Percentiles rank a stretch among this genome's conserved stretches.
phyloP scores from a whole-genome alignment of 2,888 invertebrate species.

The Schizaphis graminum region DNA sequence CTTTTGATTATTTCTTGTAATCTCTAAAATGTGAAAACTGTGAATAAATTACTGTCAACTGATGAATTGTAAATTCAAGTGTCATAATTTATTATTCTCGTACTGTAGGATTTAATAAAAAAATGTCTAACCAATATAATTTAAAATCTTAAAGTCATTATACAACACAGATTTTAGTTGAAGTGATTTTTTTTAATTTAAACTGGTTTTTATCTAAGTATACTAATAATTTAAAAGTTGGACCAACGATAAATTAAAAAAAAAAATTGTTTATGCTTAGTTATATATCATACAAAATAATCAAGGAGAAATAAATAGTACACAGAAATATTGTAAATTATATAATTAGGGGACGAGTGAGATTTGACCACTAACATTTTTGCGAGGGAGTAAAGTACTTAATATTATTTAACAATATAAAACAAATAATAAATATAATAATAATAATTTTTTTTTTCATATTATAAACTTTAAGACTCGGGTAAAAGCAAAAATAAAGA shows the following conservation, averaged over 20 bases:
- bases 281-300: background rate
- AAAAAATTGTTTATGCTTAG: background rate
- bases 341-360: no score
- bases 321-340: no score
- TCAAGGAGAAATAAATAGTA: background rate
- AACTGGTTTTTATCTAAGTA: background rate
- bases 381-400: no score
- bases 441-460: no score
- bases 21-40: background rate
- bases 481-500: background rate
- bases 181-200: background rate
- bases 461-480: background rate
- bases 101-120: background rate
- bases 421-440: no score
- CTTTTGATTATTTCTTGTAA: background rate
- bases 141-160: background rate
- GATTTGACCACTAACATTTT: no score
- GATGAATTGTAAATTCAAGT: background rate
- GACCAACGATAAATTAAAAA: background rate
- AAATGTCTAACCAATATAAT: background rate
- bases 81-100: constrained; percentile 26
- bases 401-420: no score
- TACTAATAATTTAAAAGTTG: background rate
- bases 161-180: background rate
- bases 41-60: constrained; percentile 21